Base-by-base conservation (phyloP, 2,797 vertebrate species). In the Protosalanx chinensis region DNA sequence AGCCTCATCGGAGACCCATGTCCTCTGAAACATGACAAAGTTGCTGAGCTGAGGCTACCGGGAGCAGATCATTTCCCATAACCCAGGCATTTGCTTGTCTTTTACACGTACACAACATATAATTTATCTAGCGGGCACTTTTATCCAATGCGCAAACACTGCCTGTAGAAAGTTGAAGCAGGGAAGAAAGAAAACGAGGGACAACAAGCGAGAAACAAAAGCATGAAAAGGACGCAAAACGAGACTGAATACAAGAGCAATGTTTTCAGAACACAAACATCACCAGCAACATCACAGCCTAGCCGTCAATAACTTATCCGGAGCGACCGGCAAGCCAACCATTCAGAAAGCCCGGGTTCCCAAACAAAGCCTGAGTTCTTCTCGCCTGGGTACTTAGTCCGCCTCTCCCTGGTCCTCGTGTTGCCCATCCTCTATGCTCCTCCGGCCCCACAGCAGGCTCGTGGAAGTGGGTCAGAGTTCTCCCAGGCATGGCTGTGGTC, bases 1-100 rank as follows among this genome's bases (percentile, higher is more conserved):
- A 86, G 80, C 81, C 79, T 71, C 84, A 85, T 87, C 82, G 85
- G 85, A 41, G 84, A 82, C 80, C 80, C 78, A 76, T 76, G 66
- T 1, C 75, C 30, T 75, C 80, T 79, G 74, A 75, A 78, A 84
- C 86, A 86, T 84, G 23, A 66, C 74, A 78, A 72, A 86, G 72
- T 41, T 87, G 87, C 87, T 88, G 87, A 88, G 8, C 37, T 7
- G 10, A 8, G 81, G 23, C 20, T 29, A 23, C 60, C 23, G 41
- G 49, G 27, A 5, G 27, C 27, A 8, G 6, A 41, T 30, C 7
- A 5, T 41, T 13, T 63, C 41, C 33, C 27, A 53, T 33, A 63
- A 63, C n/a, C 60, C 18, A 46, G 41, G 37, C 58, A 30, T 61
- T 35, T 59, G 51, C 60, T 53, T 61, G 18, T 46, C 4, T 64